Base-by-base conservation (phyloP, 2,888 invertebrate species). In the Lamellibrachia columna region DNA sequence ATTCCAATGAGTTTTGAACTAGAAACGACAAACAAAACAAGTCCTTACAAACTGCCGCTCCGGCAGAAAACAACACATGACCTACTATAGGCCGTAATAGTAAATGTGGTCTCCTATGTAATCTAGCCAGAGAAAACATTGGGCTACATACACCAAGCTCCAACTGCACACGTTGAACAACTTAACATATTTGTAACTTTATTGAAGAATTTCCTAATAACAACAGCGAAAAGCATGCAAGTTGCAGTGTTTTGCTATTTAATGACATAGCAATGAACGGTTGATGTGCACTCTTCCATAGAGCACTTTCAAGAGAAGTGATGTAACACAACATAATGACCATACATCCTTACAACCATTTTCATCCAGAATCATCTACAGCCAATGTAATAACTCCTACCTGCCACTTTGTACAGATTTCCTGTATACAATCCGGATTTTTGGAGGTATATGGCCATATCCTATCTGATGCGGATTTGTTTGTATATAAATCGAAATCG, bases 1-100 rank as follows among this genome's bases (percentile, higher is more conserved):
- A 75, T 75, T 75, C 22, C 22, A 75, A 15, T 22, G 75, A 22
- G 75, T 22, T 6, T n/a, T 75, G 75, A 75, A 75, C 75, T 22
- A 75, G 75, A 75, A 75, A 75, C 75, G 75, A 75, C 75, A 75
- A 75, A 75, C 75, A 75, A 75, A 75, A 75, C 75, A 75, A 75
- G 75, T 75, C 75, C 15, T 22, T 75, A 55, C 22, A n/a, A 40
- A 22, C 75, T 22, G 75, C 75, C 22, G 22, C 75, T 75, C 15
- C 22, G 75, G 22, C 75, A 75, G 75, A 75, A 75, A 75, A 75
- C 15, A 75, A 75, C 75, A 75, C 15, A 75, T 75, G 75, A 75
- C 75, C 75, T 75, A 75, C 75, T 22, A 75, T 75, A 75, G 75
- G 75, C 4, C 75, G 6, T 11, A 75, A 75, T 75, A 75, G 75